Evolutionary conservation across 1,140 invertebrate species (phyloP).

Genomic region (Bombyx mandarina): DNA sequence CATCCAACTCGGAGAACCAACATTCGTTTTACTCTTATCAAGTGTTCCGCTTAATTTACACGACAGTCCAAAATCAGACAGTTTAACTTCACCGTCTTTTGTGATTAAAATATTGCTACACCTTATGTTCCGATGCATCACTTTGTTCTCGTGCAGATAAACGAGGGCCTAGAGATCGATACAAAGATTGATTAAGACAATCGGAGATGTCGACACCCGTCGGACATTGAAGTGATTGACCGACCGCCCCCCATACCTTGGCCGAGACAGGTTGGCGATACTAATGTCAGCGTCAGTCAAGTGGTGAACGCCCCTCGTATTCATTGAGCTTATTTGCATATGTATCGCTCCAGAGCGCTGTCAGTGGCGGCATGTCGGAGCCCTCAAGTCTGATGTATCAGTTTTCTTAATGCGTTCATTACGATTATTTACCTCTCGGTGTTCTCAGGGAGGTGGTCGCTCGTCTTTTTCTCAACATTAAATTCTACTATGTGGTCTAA

Average conservation of each 20-base stretch:
- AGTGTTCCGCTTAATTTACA: constrained; percentile 83
- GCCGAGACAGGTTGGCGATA: constrained; percentile 37
- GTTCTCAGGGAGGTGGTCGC: too few relatives aligned
- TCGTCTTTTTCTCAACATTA: too few relatives aligned
- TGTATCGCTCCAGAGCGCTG: constrained; percentile 41
- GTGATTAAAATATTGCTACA: constrained; percentile 91
- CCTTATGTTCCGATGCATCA: constrained; percentile 90
- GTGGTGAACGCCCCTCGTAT: constrained; percentile 52
- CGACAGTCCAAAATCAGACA: constrained; percentile 88
- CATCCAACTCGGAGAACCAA: constrained; percentile 94
- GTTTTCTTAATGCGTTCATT: constrained; percentile 57
- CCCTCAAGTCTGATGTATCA: constrained; percentile 52
- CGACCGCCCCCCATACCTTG: constrained; percentile 31
- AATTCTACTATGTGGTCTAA: constrained; percentile 3
- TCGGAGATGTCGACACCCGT: constrained; percentile 32
- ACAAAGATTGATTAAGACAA: constrained; percentile 31
- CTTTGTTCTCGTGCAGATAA: constrained; percentile 86
- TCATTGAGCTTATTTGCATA: constrained; percentile 65
- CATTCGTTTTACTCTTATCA: constrained; percentile 78
- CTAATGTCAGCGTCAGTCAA: constrained; percentile 57
- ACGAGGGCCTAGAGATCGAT: constrained; percentile 75
- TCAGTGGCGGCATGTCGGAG: constrained; percentile 41
- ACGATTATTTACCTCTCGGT: constrained; percentile 22
- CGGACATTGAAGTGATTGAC: constrained; percentile 43
- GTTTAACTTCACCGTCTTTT: constrained; percentile 84